These are phyloP conservation scores for Vidua chalybeata DNA, from an alignment of 2,113 vertebrate species.

Conservation along the genomic window DNA sequence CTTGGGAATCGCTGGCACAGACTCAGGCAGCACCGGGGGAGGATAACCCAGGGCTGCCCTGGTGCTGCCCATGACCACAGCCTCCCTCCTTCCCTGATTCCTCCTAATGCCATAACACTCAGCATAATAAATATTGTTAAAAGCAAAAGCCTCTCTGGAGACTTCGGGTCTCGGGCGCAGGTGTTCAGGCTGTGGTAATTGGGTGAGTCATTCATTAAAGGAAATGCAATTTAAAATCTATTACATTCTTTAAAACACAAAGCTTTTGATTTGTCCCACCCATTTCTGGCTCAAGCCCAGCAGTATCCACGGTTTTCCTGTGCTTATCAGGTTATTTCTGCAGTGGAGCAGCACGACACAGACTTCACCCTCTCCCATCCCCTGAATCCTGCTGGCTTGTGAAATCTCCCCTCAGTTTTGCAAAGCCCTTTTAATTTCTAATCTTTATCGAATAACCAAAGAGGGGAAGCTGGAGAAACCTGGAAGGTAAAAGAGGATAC, in stretches of 20 bases:
- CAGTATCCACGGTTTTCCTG: conserved; percentile 6
- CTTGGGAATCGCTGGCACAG: neutral
- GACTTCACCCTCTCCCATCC: neutral
- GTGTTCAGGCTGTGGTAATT: conserved; percentile 64
- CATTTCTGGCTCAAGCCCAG: conserved; percentile 27
- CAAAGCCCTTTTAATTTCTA: neutral
- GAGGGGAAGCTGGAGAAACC: neutral
- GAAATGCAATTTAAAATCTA: conserved; percentile 71
- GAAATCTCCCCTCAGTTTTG: neutral
- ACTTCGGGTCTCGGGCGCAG: conserved; percentile 45
- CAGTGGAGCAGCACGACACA: neutral
- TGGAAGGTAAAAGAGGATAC: neutral
- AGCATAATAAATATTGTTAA: conserved; percentile 64
- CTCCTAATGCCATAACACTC: conserved; percentile 41
- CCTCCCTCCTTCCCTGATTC: neutral
- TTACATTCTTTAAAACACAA: conserved; percentile 60
- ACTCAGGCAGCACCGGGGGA: rapidly evolving
- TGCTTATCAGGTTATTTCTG: neutral
- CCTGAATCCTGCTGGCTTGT: neutral
- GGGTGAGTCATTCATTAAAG: conserved; percentile 72
- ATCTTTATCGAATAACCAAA: neutral
- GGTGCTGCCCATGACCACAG: neutral
- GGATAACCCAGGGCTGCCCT: neutral
- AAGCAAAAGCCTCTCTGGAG: conserved; percentile 66
- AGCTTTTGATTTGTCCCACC: conserved; percentile 26